Percentiles rank a stretch among this genome's conserved stretches.
Conservation (phyloP, 2,888 invertebrate species). For the Cylloceria caligata region DNA sequence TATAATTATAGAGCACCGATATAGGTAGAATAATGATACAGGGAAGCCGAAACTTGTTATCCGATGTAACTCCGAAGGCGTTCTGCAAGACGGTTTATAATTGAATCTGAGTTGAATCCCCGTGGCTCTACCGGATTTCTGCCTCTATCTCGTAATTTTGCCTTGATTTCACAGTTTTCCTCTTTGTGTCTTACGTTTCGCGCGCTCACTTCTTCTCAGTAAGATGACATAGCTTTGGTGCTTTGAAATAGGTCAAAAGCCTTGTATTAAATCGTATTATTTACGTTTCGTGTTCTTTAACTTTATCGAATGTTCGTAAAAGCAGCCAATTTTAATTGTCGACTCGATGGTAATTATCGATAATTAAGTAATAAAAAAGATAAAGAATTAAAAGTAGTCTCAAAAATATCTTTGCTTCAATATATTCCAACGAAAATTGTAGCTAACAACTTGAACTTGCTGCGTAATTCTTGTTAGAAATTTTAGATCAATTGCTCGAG, state of each 20-base stretch:
- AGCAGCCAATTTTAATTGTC: too few relatives aligned
- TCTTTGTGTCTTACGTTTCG: conserved; percentile 10
- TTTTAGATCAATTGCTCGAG: too few relatives aligned
- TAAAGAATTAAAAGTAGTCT: too few relatives aligned
- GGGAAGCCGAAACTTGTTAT: conserved; percentile 19
- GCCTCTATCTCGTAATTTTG: conserved; percentile 13
- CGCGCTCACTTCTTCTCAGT: conserved; percentile 4
- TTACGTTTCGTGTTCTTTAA: neutral
- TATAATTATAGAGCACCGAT: neutral
- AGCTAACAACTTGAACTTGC: too few relatives aligned
- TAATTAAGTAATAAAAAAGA: too few relatives aligned
- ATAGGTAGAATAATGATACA: neutral
- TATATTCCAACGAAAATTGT: too few relatives aligned
- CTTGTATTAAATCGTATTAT: conserved; percentile 7
- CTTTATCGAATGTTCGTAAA: neutral
- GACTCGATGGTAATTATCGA: too few relatives aligned
- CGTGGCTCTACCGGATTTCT: conserved; percentile 22
- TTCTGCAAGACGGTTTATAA: conserved; percentile 35
- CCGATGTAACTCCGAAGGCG: conserved; percentile 31
- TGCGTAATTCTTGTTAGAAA: too few relatives aligned
- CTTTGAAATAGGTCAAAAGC: neutral
- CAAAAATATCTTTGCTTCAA: too few relatives aligned
- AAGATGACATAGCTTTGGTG: conserved; percentile 6
- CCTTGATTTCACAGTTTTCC: neutral
- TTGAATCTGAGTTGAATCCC: conserved; percentile 20